phyloP scores from a whole-genome alignment of 2,113 vertebrate species.

The pig (Sus scrofa) region T2T-Sscrofa CM000816.6:6707001-6707500 shows the following conservation, averaged over 20 bases:
- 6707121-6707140: not conserved
- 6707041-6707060: too few relatives aligned
- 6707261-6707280: not conserved
- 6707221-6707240: not conserved
- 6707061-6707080: not conserved
- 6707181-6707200: not conserved
- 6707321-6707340: not conserved
- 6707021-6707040: too few relatives aligned
- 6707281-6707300: not conserved
- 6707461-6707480: not conserved
- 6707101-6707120: not conserved
- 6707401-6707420: not conserved
- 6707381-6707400: not conserved
- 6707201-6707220: not conserved
- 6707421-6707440: not conserved
- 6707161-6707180: not conserved
- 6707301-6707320: not conserved
- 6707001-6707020: not conserved
- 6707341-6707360: not conserved
- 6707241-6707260: not conserved
- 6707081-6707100: too few relatives aligned
- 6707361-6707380: slow-evolving; percentile 8
- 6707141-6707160: not conserved
- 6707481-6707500: not conserved
- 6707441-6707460: not conserved